Percentiles rank a stretch among this genome's conserved stretches.
Evolutionary conservation across 2,113 vertebrate genomes (phyloP).

Genomic region (Theristicus caerulescens): DNA sequence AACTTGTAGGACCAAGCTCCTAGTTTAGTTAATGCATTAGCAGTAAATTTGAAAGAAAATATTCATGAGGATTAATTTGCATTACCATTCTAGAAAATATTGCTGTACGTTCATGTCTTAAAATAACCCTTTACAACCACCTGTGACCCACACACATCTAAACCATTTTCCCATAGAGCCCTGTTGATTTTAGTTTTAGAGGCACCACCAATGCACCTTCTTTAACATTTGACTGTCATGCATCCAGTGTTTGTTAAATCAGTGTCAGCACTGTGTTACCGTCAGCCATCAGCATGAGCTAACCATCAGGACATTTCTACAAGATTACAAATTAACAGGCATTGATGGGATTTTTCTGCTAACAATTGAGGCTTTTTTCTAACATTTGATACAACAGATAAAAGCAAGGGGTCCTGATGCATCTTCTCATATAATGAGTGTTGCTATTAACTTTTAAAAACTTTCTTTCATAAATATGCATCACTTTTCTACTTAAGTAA

Average conservation of each 20-base stretch:
- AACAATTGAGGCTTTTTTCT: background rate
- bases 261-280: background rate
- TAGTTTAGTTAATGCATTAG: background rate
- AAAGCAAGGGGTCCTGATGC: background rate
- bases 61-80: background rate
- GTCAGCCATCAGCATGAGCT: background rate
- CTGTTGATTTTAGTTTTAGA: background rate
- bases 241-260: background rate
- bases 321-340: background rate
- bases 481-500: background rate
- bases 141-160: background rate
- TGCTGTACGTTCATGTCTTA: background rate
- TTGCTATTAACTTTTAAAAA: background rate
- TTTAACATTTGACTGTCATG: background rate
- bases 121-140: background rate
- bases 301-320: background rate
- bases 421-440: background rate
- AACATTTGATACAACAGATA: background rate
- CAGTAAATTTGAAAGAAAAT: background rate
- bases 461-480: background rate
- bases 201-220: background rate
- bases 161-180: background rate
- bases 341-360: background rate
- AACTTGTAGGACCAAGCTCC: background rate
- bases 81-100: background rate